Conservation (phyloP, 1,140 invertebrate species). For the Zaprionus africanus region DNA sequence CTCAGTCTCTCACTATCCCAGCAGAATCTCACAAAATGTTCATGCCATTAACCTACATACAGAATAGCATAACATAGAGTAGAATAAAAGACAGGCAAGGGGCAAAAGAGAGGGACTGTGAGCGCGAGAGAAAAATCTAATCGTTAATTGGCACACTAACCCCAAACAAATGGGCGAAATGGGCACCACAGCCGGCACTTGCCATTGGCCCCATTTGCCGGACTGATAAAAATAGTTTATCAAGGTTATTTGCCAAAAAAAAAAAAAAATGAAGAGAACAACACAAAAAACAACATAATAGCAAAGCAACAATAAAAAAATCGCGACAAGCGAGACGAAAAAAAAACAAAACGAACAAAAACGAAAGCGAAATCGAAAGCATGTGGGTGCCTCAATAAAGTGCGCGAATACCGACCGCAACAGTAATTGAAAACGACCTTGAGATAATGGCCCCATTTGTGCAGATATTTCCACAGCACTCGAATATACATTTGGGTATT, state of each 20-base stretch:
- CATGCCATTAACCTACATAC: constrained; percentile 64
- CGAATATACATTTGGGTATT: not conserved
- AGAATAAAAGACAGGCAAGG: not conserved
- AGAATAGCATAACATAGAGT: constrained; percentile 1
- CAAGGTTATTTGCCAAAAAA: constrained; percentile 73
- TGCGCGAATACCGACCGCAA: constrained; percentile 8
- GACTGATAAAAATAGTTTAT: constrained; percentile 82
- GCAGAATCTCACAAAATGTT: constrained; percentile 12
- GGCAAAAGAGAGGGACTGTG: not conserved
- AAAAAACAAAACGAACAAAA: constrained; percentile 15
- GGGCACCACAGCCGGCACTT: constrained; percentile 16
- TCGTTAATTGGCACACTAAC: constrained; percentile 82
- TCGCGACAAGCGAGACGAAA: not conserved
- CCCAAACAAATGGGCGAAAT: constrained; percentile 65
- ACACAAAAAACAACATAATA: constrained; percentile 38
- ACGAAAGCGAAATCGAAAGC: constrained; percentile 51
- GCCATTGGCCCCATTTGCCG: constrained; percentile 75
- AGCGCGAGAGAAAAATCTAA: constrained; percentile 56
- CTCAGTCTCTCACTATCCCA: not conserved
- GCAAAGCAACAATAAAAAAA: constrained; percentile 27
- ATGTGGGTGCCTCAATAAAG: constrained; percentile 44
- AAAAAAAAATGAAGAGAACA: constrained; percentile 18
- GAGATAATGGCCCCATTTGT: constrained; percentile 76
- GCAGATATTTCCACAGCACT: constrained; percentile 47
- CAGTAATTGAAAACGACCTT: constrained; percentile 65